A percentile compares a stretch with the other conserved stretches of the same genome.
Evolutionary conservation across 23 tunicate genomes (phyloP).

Genomic region (Styela plicata): DNA sequence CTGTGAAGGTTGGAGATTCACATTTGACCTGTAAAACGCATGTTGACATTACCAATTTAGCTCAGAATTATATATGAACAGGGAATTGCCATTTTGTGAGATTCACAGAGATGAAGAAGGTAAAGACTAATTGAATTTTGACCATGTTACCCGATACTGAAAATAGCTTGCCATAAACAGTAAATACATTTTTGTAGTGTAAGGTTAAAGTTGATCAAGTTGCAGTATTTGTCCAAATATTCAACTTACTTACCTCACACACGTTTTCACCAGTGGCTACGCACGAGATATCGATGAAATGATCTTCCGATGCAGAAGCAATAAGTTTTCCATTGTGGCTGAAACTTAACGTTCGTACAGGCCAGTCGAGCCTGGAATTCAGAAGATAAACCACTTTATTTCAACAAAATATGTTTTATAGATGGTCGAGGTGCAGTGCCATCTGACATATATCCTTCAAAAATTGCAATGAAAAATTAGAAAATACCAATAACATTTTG

Average conservation of each 20-base stretch:
- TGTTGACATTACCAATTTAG: not conserved
- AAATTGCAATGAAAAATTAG: too few species aligned
- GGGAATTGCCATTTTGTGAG: too few species aligned
- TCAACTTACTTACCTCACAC: conserved; percentile 55
- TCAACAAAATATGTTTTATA: not conserved
- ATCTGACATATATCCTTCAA: too few species aligned
- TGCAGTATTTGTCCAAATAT: too few species aligned
- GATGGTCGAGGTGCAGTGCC: too few species aligned
- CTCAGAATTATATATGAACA: not conserved
- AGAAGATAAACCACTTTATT: not conserved
- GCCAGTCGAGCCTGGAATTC: conserved; percentile 86
- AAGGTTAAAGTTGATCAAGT: too few species aligned
- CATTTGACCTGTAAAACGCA: conserved; percentile 69
- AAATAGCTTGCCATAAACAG: too few species aligned
- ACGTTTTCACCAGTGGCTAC: conserved; percentile 80
- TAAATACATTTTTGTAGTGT: too few species aligned
- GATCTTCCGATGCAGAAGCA: conserved; percentile 98
- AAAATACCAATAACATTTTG: too few species aligned
- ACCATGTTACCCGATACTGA: too few species aligned
- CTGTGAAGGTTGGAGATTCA: conserved; percentile 92
- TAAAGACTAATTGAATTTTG: too few species aligned
- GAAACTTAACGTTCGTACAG: conserved; percentile 89
- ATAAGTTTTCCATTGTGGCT: conserved; percentile 70
- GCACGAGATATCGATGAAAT: conserved; percentile 84
- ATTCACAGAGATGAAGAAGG: too few species aligned